These are phyloP conservation scores for Zosterops pallidus DNA, from an alignment of 2,113 vertebrate species.

Conservation along the genomic window DNA sequence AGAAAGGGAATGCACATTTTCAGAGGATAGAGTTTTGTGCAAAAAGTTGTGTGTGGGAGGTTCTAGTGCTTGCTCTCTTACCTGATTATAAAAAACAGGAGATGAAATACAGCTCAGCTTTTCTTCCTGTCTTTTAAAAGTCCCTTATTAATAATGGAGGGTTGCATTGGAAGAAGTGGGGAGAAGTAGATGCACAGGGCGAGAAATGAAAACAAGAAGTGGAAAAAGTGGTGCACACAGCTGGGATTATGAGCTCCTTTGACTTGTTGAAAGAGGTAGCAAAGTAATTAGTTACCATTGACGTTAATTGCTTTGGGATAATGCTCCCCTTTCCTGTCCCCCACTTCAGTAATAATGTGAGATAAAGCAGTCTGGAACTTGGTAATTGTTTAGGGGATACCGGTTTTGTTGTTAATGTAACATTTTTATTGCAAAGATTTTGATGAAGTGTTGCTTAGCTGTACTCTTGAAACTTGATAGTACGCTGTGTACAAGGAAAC, in stretches of 20 bases:
- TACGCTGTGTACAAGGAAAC: not conserved
- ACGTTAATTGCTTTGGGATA: not conserved
- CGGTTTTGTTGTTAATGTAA: not conserved
- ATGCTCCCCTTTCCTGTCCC: not conserved
- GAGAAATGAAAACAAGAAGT: not conserved
- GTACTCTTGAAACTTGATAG: not conserved
- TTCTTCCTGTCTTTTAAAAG: not conserved
- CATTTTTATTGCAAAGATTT: not conserved
- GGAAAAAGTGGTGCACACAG: not conserved
- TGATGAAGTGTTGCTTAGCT: not conserved
- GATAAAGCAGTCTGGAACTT: not conserved
- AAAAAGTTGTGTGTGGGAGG: not conserved
- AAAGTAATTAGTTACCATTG: not conserved
- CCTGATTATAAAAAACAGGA: not conserved
- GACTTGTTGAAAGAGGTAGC: not conserved
- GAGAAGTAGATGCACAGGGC: not conserved
- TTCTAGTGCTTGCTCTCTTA: not conserved
- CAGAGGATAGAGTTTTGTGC: not conserved
- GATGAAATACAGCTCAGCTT: not conserved
- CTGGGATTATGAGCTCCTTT: not conserved
- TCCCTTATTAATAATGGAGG: not conserved
- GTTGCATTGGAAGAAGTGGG: not conserved
- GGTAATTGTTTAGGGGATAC: not conserved
- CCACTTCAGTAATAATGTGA: not conserved
- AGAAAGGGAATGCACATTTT: fast-evolving